phyloP scores from a whole-genome alignment of 2,113 vertebrate genomes.

The Peromyscus californicus region DNA sequence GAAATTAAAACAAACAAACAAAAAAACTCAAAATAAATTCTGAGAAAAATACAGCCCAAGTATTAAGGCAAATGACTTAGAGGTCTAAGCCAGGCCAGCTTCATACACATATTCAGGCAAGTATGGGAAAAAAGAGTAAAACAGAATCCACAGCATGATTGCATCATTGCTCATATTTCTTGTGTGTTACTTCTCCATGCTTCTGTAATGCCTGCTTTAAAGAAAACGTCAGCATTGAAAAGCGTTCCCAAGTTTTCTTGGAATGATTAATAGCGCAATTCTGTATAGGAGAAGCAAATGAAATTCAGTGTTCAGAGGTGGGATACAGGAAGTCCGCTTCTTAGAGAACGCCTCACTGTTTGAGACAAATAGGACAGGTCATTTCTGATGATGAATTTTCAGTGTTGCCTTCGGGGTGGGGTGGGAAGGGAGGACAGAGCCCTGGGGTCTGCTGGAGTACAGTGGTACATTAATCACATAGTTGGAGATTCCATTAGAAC shows the following conservation, averaged over 20 bases:
- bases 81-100: neutral
- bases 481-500: neutral
- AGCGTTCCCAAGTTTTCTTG: neutral
- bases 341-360: neutral
- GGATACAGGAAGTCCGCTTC: neutral
- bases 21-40: neutral
- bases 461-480: no score
- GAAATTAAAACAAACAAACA: neutral
- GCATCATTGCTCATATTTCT: neutral
- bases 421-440: accelerated
- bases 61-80: neutral
- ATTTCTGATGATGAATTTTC: neutral
- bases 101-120: slow-evolving; percentile 25
- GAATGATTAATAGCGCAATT: neutral
- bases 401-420: neutral
- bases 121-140: neutral
- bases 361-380: neutral
- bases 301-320: neutral
- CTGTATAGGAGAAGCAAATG: neutral
- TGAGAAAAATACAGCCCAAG: slow-evolving; percentile 14
- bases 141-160: neutral
- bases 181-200: neutral
- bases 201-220: neutral
- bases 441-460: neutral
- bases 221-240: neutral